Percentiles rank a stretch among this genome's conserved stretches.
phyloP scores from a whole-genome alignment of 2,797 vertebrate species.

The Parauchenoglanis ngamensis region DNA sequence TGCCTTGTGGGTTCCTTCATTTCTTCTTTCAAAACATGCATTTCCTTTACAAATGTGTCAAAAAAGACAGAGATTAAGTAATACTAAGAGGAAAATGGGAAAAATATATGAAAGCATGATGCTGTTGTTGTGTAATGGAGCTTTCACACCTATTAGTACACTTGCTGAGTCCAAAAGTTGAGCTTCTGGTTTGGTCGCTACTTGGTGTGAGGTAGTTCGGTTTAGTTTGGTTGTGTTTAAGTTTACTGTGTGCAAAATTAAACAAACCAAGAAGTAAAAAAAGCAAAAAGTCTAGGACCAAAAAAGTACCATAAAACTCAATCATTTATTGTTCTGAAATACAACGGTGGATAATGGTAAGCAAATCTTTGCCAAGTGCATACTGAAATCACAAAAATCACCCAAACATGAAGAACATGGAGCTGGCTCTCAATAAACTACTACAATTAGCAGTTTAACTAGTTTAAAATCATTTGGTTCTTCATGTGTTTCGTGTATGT shows the following conservation, averaged over 20 bases:
- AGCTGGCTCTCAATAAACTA: neutral
- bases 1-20: constrained; percentile 29
- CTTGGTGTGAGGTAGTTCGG: neutral
- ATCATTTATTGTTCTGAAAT: neutral
- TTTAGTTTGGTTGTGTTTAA: neutral
- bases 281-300: neutral
- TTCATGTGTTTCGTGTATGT: neutral
- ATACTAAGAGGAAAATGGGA: neutral
- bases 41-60: neutral
- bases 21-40: neutral
- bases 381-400: neutral
- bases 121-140: neutral
- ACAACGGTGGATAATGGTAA: neutral
- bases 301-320: neutral
- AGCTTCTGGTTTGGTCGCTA: neutral
- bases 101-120: neutral
- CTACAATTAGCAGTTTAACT: neutral
- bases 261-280: neutral
- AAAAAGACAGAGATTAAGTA: neutral
- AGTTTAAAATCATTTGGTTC: neutral
- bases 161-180: neutral
- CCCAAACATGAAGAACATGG: neutral
- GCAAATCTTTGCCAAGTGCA: too few relatives aligned
- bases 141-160: neutral
- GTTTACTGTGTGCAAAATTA: neutral